A percentile compares a stretch with the other conserved stretches of the same genome.
These are phyloP conservation scores for Muscicapa striata DNA, from an alignment of 2,797 vertebrate species.

Conservation along the genomic window DNA sequence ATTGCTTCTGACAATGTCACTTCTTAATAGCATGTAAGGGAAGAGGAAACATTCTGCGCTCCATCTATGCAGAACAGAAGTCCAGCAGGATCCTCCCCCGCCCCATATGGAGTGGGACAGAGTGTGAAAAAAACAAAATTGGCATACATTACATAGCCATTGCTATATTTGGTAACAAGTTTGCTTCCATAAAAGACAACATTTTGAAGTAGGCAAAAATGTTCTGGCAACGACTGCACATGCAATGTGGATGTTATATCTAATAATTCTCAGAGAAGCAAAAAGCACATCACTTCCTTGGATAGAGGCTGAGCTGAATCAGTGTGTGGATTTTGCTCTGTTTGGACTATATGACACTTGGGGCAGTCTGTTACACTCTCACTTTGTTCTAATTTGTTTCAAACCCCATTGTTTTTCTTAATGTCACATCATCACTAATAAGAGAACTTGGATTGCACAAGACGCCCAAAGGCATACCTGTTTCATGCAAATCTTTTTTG, in stretches of 20 bases:
- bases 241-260: neutral
- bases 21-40: neutral
- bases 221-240: neutral
- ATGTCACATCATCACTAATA: neutral
- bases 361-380: neutral
- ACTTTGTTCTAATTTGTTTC: conserved; percentile 15
- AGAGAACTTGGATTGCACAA: neutral
- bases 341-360: neutral
- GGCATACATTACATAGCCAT: neutral
- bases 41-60: neutral
- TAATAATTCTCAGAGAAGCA: neutral
- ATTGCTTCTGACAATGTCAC: neutral
- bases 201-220: neutral
- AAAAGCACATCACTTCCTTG: neutral
- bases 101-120: neutral
- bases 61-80: neutral
- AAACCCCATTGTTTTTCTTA: neutral
- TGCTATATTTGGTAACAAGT: neutral
- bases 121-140: neutral
- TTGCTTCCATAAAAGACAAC: neutral
- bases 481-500: neutral
- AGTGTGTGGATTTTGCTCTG: neutral
- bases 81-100: neutral
- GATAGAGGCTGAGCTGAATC: neutral
- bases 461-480: neutral